Percentiles rank a stretch among this genome's conserved stretches.
Evolutionary conservation across 2,888 invertebrate species (phyloP).

Genomic region (Nasonovia ribisnigri): DNA sequence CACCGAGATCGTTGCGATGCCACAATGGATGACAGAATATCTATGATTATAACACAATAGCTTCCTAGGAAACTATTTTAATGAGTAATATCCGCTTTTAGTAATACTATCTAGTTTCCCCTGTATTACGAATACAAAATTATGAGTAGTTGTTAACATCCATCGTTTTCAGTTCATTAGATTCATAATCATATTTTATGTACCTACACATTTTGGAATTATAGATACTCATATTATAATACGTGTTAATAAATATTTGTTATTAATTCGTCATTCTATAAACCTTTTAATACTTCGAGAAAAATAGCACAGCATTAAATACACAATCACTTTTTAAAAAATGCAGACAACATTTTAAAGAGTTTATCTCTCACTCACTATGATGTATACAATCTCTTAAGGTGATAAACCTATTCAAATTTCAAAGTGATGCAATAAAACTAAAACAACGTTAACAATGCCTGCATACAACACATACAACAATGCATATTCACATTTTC

Average conservation of each 20-base stretch:
- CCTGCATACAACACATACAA: background rate
- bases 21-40: slow-evolving; percentile 25
- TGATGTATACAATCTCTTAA: background rate
- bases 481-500: background rate
- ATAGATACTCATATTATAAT: background rate
- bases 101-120: background rate
- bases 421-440: background rate
- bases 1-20: background rate
- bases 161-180: background rate
- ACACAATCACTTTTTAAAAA: background rate
- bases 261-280: background rate
- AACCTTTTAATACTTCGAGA: background rate
- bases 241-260: background rate
- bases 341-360: background rate
- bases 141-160: background rate
- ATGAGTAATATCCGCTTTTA: slow-evolving; percentile 41
- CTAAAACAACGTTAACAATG: background rate
- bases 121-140: background rate
- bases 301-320: background rate
- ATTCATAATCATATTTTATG: background rate
- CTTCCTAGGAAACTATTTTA: slow-evolving; percentile 36
- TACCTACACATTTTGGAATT: background rate
- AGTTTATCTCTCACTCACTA: background rate
- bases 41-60: slow-evolving; percentile 18
- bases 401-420: background rate